phyloP scores from a whole-genome alignment of 2,113 vertebrate species.

The Coreoperca whiteheadi region DNA sequence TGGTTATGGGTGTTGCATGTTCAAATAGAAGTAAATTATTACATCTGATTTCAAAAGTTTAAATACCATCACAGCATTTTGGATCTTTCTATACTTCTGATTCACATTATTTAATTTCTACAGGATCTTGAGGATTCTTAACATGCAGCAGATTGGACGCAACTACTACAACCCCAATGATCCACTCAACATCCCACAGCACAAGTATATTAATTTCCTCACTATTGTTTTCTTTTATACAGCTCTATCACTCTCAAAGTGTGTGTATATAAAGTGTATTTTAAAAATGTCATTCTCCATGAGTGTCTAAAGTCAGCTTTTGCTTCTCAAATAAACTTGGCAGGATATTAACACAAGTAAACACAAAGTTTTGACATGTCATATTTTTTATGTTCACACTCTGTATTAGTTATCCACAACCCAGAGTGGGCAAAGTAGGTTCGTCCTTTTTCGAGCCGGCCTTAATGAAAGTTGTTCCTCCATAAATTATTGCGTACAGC shows the following conservation, averaged over 20 bases:
- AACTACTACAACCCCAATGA: slow-evolving; percentile 94
- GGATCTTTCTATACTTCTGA: not conserved
- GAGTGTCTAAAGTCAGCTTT: not conserved
- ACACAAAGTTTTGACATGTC: no score
- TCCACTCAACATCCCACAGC: slow-evolving; percentile 89
- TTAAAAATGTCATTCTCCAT: not conserved
- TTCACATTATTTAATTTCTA: not conserved
- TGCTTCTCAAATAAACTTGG: not conserved
- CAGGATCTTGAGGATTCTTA: slow-evolving; percentile 93
- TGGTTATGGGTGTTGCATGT: not conserved
- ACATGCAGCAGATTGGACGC: slow-evolving; percentile 96
- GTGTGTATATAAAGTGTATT: no score
- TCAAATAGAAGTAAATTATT: not conserved
- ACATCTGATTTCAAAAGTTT: not conserved
- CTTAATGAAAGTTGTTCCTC: not conserved
- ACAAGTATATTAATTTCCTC: slow-evolving; percentile 82
- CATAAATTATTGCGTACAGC: no score
- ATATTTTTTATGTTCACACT: no score
- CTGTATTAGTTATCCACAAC: not conserved
- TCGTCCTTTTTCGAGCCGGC: not conserved
- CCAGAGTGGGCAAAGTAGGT: not conserved
- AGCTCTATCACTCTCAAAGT: not conserved
- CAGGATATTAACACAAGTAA: not conserved
- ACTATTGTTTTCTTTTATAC: not conserved
- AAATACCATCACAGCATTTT: not conserved